A percentile compares a stretch with the other conserved stretches of the same genome.
Conservation (phyloP, 2,113 vertebrate species). For the Myodes glareolus region DNA sequence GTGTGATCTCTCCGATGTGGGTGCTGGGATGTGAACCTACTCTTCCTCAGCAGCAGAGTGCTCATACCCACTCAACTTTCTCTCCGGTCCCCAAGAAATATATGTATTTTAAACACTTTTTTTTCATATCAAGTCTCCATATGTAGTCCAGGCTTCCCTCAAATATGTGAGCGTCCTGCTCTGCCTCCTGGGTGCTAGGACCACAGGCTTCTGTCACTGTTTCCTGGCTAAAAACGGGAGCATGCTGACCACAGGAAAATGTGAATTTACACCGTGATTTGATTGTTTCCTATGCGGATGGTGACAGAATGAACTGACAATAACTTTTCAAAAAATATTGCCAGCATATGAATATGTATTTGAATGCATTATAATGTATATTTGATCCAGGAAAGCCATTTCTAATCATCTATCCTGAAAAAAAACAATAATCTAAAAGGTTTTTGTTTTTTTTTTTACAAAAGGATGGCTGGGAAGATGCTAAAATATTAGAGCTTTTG, state of each 20-base stretch:
- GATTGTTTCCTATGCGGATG: background rate
- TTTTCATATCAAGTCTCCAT: background rate
- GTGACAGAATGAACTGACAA: background rate
- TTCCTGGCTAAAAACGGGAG: background rate
- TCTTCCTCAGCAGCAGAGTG: background rate
- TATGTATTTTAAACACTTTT: background rate
- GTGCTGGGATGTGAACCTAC: background rate
- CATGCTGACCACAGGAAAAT: background rate
- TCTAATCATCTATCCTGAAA: constrained; percentile 23
- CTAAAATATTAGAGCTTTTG: background rate
- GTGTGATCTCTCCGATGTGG: background rate
- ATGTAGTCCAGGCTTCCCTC: background rate
- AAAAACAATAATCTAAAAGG: constrained; percentile 17
- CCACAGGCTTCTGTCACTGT: too few relatives aligned
- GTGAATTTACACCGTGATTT: background rate
- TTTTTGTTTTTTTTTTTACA: background rate
- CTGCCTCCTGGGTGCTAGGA: too few relatives aligned
- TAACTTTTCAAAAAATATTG: background rate
- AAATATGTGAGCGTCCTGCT: background rate
- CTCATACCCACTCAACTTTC: background rate
- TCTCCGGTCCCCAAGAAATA: background rate
- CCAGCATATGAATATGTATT: background rate
- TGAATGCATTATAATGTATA: background rate
- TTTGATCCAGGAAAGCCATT: background rate
- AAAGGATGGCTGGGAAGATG: background rate